A percentile compares a stretch with the other conserved stretches of the same genome.
phyloP scores from a whole-genome alignment of 2,797 vertebrate species.

The Phyllotis vaccarum region DNA sequence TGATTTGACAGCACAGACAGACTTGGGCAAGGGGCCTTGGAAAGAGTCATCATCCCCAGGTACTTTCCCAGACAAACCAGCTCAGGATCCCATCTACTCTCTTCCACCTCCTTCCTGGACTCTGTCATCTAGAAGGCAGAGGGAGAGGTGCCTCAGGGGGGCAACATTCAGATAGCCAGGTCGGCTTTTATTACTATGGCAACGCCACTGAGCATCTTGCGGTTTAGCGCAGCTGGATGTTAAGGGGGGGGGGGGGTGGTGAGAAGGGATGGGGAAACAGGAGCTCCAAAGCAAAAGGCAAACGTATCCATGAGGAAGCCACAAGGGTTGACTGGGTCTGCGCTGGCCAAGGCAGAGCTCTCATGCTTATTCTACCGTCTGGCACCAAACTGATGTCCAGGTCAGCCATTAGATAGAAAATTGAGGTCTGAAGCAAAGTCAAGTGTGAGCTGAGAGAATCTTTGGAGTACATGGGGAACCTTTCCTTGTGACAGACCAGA shows the following conservation, averaged over 20 bases:
- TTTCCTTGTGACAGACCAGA: background rate
- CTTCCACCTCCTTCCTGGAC: background rate
- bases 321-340: accelerated
- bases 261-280: background rate
- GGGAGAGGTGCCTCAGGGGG: background rate
- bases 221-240: background rate
- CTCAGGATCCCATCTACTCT: accelerated
- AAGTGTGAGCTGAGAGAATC: background rate
- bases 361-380: accelerated
- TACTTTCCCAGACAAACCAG: background rate
- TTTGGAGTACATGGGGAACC: accelerated
- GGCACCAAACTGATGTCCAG: background rate
- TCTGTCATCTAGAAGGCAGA: background rate
- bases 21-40: background rate
- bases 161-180: background rate
- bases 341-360: background rate
- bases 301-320: background rate
- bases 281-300: background rate
- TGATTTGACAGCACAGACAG: accelerated
- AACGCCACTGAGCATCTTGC: background rate
- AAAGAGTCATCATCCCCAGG: background rate
- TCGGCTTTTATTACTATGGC: background rate
- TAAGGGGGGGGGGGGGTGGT: background rate
- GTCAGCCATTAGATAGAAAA: background rate
- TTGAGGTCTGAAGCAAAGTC: background rate